Base-by-base conservation (phyloP, 2,797 vertebrate species). In the Falco rusticolus region DNA sequence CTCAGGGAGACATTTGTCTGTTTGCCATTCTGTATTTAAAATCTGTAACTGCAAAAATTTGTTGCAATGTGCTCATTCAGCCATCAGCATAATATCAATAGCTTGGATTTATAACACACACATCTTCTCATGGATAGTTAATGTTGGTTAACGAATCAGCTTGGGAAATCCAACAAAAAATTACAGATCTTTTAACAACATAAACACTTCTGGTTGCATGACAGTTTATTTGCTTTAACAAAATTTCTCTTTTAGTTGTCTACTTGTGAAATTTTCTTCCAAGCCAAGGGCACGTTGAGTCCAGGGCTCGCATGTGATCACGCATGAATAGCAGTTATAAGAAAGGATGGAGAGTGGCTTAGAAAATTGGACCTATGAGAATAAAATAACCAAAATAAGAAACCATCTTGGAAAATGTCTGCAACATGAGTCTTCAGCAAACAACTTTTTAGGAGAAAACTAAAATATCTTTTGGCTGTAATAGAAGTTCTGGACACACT, bases 11-110 rank as follows among this genome's bases (percentile, higher is more conserved):
- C 63, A 61, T 89, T 91, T 81, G 41, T 90, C 78, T 96, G 48
- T 95, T 97, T 93, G 57, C 60, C 88, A 61, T 87, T 92, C 91
- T 89, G 56, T 89, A 84, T 90, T 97, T 98, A 92, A 94, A 84
- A 53, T 75, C 91, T 79, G 45, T 60, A 84, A 86, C 57, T 76
- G 92, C 77, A 93, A 93, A 95, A 78, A 87, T 45, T 69, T 66
- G 21, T 68, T 47, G 71, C 60, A 63, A 34, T 74, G 84, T 79
- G 4, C 22, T 89, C 84, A 69, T 77, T 97, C 75, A 85, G 53
- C 65, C 60, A 65, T 83, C 79, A 86, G 61, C 53, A 69, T 48
- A 63, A 16, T 65, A 90, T 82, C 74, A 82, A 51, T 77, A 61
- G 21, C 51, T 89, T 82, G 50, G 39, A 63, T 51, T 90, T 80